Evolutionary conservation across 2,888 invertebrate species (phyloP).

Genomic region (Augiades crinisus): DNA sequence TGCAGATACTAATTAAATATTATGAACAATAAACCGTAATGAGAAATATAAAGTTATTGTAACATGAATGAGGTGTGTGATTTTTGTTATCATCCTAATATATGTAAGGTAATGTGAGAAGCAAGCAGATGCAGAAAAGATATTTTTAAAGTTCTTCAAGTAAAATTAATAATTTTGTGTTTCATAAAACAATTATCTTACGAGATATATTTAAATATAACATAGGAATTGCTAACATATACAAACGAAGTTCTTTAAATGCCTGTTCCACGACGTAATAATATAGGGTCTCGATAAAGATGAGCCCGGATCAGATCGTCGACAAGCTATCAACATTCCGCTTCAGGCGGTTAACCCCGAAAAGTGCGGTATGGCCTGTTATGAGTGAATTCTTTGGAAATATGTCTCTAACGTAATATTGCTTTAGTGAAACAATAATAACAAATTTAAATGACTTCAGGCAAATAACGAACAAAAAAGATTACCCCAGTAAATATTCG

Average conservation of each 20-base stretch:
- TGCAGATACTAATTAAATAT: too few species aligned
- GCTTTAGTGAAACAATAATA: background rate
- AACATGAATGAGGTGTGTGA: too few species aligned
- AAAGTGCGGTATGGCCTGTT: slow-evolving; percentile 6
- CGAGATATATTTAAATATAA: background rate
- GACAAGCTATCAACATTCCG: slow-evolving; percentile 18
- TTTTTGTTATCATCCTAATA: too few species aligned
- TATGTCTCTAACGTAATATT: background rate
- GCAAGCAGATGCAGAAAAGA: too few species aligned
- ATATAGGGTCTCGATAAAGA: slow-evolving; percentile 5
- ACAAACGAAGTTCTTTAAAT: background rate
- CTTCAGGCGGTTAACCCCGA: slow-evolving; percentile 3
- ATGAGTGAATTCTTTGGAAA: slow-evolving; percentile 3
- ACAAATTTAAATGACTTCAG: too few species aligned
- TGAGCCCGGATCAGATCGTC: background rate
- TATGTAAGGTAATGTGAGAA: too few species aligned
- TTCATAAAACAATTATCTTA: too few species aligned
- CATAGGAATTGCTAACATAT: background rate
- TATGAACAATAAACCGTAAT: too few species aligned
- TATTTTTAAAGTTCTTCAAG: too few species aligned
- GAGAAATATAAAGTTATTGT: too few species aligned
- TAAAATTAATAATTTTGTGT: too few species aligned
- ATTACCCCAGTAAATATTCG: too few species aligned
- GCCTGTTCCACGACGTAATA: background rate
- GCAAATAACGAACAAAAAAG: background rate